Evolutionary conservation across 2,797 vertebrate genomes (phyloP), one percentile per base, ranked within the genome.

Genomic region (Poecile montanus): DNA sequence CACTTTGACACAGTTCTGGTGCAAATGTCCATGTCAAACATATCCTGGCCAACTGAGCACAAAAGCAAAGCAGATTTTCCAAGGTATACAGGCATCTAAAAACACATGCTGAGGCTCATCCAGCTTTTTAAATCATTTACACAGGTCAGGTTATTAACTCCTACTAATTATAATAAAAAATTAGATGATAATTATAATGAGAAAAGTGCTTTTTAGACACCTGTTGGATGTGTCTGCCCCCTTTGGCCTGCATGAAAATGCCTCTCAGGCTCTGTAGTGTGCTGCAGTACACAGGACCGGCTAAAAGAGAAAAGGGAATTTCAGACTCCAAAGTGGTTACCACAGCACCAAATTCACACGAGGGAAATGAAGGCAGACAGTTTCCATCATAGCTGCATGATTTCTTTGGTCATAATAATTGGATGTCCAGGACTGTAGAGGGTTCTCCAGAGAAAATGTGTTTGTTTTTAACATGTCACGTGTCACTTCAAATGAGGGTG

Each of bases 41-140:
- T 50, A 45, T 40, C 40, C 67, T 76, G 63, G 21, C 34, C 58
- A 27, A 32, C 61, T 62, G 57, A 61, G 65, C 57, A 89, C 81
- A 80, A 90, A 80, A 36, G 45, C 48, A 58, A 85, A 78, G 36
- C 27, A 80, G 61, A 57, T 88, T 83, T 95, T 83, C 45, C 58
- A 62, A 61, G 72, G n/a, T 44, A 34, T 13, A 10, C 8, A 67
- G 62, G 34, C 32, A 88, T 42, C 58, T 89, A n/a, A 85, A 89
- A 68, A n/a, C 21, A 83, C 12, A 70, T 75, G 53, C 29, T 44
- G 54, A 63, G n/a, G 27, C 40, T 57, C 27, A 27, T 23, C 13
- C 44, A 76, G 40, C 62, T 89, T 94, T 92, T 82, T 7, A 63
- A 76, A 34, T 76, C 15, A 45, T 42, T 67, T 38, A 22, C 29